Base-by-base conservation (phyloP, 1,140 invertebrate genomes). In the Palaemon carinicauda region DNA sequence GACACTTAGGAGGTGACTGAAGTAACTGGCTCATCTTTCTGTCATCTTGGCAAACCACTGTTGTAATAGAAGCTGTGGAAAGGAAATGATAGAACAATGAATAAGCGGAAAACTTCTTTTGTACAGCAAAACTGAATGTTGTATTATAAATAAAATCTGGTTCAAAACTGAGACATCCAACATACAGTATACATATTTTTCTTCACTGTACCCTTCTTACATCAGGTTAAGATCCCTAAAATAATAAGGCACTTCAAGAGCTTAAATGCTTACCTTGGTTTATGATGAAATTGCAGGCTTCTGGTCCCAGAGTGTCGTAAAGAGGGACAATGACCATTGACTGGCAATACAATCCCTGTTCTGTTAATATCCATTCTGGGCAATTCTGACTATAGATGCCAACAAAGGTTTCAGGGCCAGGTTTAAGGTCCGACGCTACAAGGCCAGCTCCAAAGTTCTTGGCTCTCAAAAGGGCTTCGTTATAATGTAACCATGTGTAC, bases 341-440 rank as follows among this genome's bases (percentile, higher is more conserved):
- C 92, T 97, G 98, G 90, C 95, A 95, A 91, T 98, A 98, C 85
- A 96, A 96, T 14, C 95, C 97, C 91, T 99, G 96, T 91, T 99
- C 97, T 21, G 96, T 95, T 78, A 99, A 93, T 79, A 98, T 94
- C 97, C 98, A 99, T 94, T 99, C 98, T 1, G 96, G 96, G 91
- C 96, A 97, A 92, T 99, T 99, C 92, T 97, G 95, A 89, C 96
- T 95, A 92, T 98, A 99, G 87, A 99, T 96, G 88, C 98, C 97
- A 84, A 99, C 93, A 90, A 96, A 94, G 21, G 97, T 97, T 87
- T 94, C 94, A 78, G 96, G 94, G 33, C 89, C 90, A 7, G 92
- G 90, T 50, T 80, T 65, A 15, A 89, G 92, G 80, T 97, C 97
- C 87, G 95, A 92, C 9, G 94, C 94, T 87, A 98, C 93, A 87